phyloP scores from a whole-genome alignment of 2,888 invertebrate species.

The Calameuta pallipes region DNA sequence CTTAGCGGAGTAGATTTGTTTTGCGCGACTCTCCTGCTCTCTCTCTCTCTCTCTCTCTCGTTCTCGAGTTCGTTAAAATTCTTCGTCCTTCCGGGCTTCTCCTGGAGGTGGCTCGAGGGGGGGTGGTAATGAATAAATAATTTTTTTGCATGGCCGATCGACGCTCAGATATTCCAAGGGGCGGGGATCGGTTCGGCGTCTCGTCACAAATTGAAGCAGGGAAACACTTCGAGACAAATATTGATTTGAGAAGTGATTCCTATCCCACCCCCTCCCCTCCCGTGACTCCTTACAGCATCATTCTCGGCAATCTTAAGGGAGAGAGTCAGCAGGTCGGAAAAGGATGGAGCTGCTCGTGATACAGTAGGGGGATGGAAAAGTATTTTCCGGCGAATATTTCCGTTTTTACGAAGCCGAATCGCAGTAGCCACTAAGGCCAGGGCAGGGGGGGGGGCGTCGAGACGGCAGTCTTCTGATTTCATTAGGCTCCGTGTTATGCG shows the following conservation, averaged over 20 bases:
- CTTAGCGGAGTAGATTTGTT: too few species aligned
- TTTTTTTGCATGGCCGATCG: slow-evolving; percentile 4
- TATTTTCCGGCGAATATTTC: slow-evolving; percentile 62
- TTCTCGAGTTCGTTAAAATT: slow-evolving; percentile 20
- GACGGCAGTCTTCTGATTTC: slow-evolving; percentile 60
- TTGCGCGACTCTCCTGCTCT: slow-evolving; percentile 13
- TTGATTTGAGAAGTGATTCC: slow-evolving; percentile 19
- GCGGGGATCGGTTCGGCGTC: neutral
- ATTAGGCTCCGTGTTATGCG: slow-evolving; percentile 67
- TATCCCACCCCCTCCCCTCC: neutral
- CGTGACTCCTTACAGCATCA: neutral
- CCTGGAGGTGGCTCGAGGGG: neutral
- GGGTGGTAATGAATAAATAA: slow-evolving; percentile 20
- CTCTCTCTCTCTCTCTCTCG: neutral
- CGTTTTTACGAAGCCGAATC: slow-evolving; percentile 50
- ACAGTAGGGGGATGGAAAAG: slow-evolving; percentile 40
- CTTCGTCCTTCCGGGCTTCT: slow-evolving; percentile 10
- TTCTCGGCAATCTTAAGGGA: neutral
- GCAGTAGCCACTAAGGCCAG: slow-evolving; percentile 12
- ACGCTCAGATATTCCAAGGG: slow-evolving; percentile 10
- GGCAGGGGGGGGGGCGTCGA: slow-evolving; percentile 38
- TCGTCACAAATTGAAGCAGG: slow-evolving; percentile 11
- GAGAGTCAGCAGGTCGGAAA: neutral
- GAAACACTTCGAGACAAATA: slow-evolving; percentile 16
- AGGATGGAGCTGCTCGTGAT: neutral